Evolutionary conservation across 2,113 vertebrate genomes (phyloP).

Genomic region (Sinocyclocheilus rhinocerous): DNA sequence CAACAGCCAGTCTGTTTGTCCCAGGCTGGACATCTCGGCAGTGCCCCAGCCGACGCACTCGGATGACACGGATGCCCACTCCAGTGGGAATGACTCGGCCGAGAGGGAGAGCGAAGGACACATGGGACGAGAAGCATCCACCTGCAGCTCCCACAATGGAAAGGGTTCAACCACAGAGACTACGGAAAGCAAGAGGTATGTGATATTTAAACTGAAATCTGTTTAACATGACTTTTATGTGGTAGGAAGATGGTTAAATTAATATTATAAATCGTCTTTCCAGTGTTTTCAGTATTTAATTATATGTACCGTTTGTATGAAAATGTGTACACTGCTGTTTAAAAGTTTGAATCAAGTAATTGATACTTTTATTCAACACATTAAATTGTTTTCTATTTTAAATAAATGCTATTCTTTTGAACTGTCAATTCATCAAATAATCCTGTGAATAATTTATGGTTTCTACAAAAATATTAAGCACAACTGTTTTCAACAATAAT

Average conservation of each 20-base stretch:
- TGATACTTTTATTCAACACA: too few species aligned
- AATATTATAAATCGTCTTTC: not conserved
- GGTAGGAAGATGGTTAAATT: not conserved
- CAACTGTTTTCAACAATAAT: too few species aligned
- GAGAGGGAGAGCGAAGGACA: constrained; percentile 76
- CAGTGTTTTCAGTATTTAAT: too few species aligned
- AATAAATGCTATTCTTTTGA: not conserved
- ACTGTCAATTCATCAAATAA: not conserved
- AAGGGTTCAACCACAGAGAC: constrained; percentile 85
- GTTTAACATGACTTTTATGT: not conserved
- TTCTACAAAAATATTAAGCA: too few species aligned
- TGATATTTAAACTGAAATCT: not conserved
- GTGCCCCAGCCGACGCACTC: constrained; percentile 62
- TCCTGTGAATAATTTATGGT: too few species aligned
- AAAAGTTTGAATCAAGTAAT: too few species aligned
- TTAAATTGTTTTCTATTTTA: not conserved
- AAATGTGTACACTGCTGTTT: too few species aligned
- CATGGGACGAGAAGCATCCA: constrained; percentile 63
- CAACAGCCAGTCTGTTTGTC: constrained; percentile 38
- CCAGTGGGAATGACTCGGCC: constrained; percentile 85
- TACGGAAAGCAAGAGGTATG: constrained; percentile 77
- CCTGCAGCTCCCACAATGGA: constrained; percentile 76
- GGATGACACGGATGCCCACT: constrained; percentile 82
- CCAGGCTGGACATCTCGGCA: constrained; percentile 43
- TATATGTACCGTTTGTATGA: too few species aligned